A percentile compares a stretch with the other conserved stretches of the same genome.
These are phyloP conservation scores for Champsocephalus gunnari DNA, from an alignment of 2,797 vertebrate genomes.

Conservation along the genomic window DNA sequence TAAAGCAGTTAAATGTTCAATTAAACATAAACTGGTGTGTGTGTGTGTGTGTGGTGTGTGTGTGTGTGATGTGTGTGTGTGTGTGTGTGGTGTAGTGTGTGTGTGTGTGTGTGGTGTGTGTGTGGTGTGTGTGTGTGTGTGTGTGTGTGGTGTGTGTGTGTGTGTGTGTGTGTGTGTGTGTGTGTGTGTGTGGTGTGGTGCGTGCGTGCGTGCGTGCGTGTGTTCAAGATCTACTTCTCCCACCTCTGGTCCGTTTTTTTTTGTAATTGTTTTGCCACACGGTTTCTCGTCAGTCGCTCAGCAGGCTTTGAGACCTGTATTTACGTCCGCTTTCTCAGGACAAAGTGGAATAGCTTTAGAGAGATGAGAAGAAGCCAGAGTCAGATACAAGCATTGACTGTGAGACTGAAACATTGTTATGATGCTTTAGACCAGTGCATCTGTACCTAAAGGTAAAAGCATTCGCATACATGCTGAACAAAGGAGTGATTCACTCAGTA, in stretches of 20 bases:
- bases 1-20: not conserved
- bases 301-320: conserved; percentile 4
- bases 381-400: conserved; percentile 9
- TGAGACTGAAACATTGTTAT: conserved; percentile 18
- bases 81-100: too few species aligned
- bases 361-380: conserved; percentile 22
- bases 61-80: too few species aligned
- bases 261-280: conserved; percentile 21
- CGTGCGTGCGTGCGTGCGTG: too few species aligned
- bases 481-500: conserved; percentile 43
- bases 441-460: conserved; percentile 39
- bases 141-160: too few species aligned
- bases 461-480: conserved; percentile 34
- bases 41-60: too few species aligned
- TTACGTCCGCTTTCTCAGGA: conserved; percentile 6
- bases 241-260: conserved; percentile 14
- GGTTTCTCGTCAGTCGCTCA: conserved; percentile 32
- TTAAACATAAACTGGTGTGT: not conserved
- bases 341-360: not conserved
- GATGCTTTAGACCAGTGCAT: conserved; percentile 19
- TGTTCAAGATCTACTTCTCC: too few species aligned
- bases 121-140: not conserved
- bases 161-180: too few species aligned
- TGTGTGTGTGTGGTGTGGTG: too few species aligned
- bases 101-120: too few species aligned